phyloP scores from a whole-genome alignment of 2,888 invertebrate species.

The Dryomyza anilis region DNA sequence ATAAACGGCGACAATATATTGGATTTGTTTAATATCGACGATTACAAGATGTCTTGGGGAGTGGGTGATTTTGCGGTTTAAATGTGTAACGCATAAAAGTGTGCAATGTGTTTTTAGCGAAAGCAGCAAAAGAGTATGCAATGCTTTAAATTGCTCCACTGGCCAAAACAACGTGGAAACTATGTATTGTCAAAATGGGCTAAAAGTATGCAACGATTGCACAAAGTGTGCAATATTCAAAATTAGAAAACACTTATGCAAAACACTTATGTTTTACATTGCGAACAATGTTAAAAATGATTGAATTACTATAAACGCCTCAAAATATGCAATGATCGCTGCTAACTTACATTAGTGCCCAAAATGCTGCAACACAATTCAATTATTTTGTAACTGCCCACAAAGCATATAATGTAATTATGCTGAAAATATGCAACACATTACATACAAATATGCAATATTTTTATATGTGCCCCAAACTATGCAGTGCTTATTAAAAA shows the following conservation, averaged over 20 bases:
- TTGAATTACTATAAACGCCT: not conserved
- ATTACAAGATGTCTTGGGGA: slow-evolving; percentile 61
- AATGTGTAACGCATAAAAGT: slow-evolving; percentile 16
- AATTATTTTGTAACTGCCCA: too few species aligned
- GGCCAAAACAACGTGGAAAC: too few species aligned
- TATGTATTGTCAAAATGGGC: not conserved
- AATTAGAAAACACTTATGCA: too few species aligned
- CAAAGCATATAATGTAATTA: too few species aligned
- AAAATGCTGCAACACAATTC: too few species aligned
- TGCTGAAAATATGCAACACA: too few species aligned
- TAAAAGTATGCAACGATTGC: not conserved
- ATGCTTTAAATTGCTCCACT: not conserved
- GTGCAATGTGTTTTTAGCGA: not conserved
- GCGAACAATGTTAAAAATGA: not conserved
- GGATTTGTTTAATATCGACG: slow-evolving; percentile 61
- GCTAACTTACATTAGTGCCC: not conserved
- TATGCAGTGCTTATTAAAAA: too few species aligned
- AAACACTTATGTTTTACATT: not conserved
- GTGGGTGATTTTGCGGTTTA: slow-evolving; percentile 60
- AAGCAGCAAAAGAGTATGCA: not conserved
- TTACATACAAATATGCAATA: too few species aligned
- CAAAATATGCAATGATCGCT: not conserved
- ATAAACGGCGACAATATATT: slow-evolving; percentile 51
- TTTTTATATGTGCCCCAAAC: too few species aligned
- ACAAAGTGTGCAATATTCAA: not conserved